Evolutionary conservation across 2,113 vertebrate genomes (phyloP).

Genomic region (Corydoras sp.): DNA sequence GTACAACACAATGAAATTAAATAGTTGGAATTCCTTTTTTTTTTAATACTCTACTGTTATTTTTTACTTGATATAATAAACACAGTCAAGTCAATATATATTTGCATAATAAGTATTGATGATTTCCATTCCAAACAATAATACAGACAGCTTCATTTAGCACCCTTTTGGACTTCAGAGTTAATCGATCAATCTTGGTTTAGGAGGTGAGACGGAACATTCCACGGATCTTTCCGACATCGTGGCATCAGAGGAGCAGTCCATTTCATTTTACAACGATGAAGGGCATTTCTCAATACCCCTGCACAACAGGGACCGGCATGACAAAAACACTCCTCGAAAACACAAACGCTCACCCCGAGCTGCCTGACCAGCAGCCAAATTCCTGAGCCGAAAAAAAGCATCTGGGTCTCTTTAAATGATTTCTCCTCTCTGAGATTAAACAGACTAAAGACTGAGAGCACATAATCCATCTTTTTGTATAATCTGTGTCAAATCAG

Average conservation of each 20-base stretch:
- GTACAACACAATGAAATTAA: too few species aligned
- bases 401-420: conserved; percentile 45
- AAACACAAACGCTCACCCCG: conserved; percentile 34
- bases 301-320: conserved; percentile 25
- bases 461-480: conserved; percentile 56
- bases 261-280: conserved; percentile 19
- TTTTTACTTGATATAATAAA: conserved; percentile 18
- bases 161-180: conserved; percentile 34
- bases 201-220: neutral
- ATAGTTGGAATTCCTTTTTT: neutral
- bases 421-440: conserved; percentile 41
- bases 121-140: conserved; percentile 30
- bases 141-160: conserved; percentile 34
- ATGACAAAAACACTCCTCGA: conserved; percentile 33
- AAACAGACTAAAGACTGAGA: conserved; percentile 58
- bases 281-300: conserved; percentile 19
- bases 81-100: conserved; percentile 33
- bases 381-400: conserved; percentile 34
- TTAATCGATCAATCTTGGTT: conserved; percentile 27
- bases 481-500: conserved; percentile 55
- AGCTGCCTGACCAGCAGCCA: conserved; percentile 34
- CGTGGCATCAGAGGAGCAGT: conserved; percentile 11
- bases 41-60: conserved; percentile 8
- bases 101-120: conserved; percentile 35
- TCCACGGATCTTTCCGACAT: neutral